Evolutionary conservation across 2,888 invertebrate genomes (phyloP), one percentile per base, ranked within the genome.

Genomic region (Cryptops parisi): DNA sequence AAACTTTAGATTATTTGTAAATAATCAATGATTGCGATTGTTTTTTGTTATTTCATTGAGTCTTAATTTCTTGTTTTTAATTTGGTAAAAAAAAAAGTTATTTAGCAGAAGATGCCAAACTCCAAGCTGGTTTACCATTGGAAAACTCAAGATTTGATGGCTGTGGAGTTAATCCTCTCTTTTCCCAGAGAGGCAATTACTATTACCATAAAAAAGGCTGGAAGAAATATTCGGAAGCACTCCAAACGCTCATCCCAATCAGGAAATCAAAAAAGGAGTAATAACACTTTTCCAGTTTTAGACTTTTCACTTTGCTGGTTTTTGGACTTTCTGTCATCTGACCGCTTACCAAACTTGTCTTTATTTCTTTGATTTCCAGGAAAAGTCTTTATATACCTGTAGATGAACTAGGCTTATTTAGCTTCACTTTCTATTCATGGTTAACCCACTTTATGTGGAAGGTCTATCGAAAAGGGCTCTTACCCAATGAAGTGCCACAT

Each of bases 341-440:
- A n/a, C n/a, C n/a, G n/a, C n/a, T n/a, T n/a, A n/a, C n/a, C n/a
- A n/a, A n/a, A n/a, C n/a, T n/a, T n/a, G n/a, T n/a, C n/a, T n/a
- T n/a, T n/a, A n/a, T n/a, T n/a, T n/a, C n/a, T n/a, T n/a, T n/a
- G n/a, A n/a, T n/a, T n/a, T n/a, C n/a, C n/a, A n/a, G n/a, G n/a
- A n/a, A n/a, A n/a, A n/a, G n/a, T n/a, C n/a, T n/a, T n/a, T n/a
- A n/a, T n/a, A n/a, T n/a, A n/a, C 71, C 72, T 0, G 65, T 73
- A 23, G 72, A 74, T 47, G 64, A 63, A 51, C 69, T 72, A 4
- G 74, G 74, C 4, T 68, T 73, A 58, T 68, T 74, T 58, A 74
- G 74, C 2, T 71, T 70, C 57, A 64, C 74, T 40, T 72, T 71
- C 17, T 72, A 71, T 58, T 67, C 72, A 23, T 77, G 76, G 76